phyloP scores from a whole-genome alignment of 2,113 vertebrate genomes.

The Prolemur simus region DNA sequence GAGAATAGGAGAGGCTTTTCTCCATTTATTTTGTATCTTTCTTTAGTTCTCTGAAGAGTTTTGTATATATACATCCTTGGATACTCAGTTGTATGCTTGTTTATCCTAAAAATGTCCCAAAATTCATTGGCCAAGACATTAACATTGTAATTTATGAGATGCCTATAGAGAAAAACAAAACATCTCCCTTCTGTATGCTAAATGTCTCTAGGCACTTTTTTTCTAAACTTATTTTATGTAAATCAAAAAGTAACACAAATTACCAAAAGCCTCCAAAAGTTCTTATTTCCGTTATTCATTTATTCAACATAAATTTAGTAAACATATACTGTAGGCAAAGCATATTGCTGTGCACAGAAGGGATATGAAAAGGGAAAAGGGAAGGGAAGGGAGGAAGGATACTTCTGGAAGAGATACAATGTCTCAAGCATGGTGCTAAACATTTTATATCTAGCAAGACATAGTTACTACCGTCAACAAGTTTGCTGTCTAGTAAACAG shows the following conservation, averaged over 20 bases:
- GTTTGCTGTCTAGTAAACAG: neutral
- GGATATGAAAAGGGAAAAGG: neutral
- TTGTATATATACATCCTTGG: neutral
- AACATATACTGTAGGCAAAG: neutral
- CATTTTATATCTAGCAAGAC: neutral
- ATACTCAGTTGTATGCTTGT: neutral
- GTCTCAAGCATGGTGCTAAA: neutral
- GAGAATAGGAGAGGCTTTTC: neutral
- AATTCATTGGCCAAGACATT: neutral
- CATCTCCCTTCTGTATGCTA: neutral
- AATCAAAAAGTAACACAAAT: conserved; percentile 23
- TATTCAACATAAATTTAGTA: neutral
- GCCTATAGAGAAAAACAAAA: conserved; percentile 32
- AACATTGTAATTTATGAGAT: conserved; percentile 7
- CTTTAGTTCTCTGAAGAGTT: conserved; percentile 4
- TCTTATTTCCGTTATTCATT: neutral
- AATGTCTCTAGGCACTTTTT: neutral
- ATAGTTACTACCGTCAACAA: neutral
- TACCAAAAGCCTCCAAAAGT: neutral
- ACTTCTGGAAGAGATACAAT: neutral
- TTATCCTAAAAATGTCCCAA: conserved; percentile 12
- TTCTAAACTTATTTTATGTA: neutral
- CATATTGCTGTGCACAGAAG: neutral
- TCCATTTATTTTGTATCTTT: neutral
- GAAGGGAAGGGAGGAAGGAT: neutral